Evolutionary conservation across 2,888 invertebrate genomes (phyloP), one percentile per base, ranked within the genome.

Genomic region (Campopleginae sp.): DNA sequence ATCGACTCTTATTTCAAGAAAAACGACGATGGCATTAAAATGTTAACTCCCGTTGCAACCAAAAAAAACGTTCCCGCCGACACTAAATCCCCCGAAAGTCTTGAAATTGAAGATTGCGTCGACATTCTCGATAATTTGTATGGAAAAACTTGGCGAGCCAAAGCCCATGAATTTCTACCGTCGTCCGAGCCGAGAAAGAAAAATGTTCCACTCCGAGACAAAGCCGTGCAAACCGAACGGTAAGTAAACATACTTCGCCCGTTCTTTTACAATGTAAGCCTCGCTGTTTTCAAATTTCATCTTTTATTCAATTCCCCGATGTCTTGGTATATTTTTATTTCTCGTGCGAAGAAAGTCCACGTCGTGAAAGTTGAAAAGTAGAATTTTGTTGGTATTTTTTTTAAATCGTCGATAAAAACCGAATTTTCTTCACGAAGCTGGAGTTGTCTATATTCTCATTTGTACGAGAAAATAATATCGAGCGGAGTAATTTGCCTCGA

Each of bases 111-210:
- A 38, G 90, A 92, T 27, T 93, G 91, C 79, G 91, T 90, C 0
- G 91, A 92, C 88, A 92, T 94, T 85, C 89, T 94, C 68, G 94
- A 94, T 27, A 95, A 95, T 81, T 89, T 95, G 1, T 95, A 95
- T 38, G 95, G 95, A n/a, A 93, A 94, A 65, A 90, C 92, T 10
- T 95, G 95, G 95, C 95, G 95, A 88, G 94, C 94, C 0, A 95
- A 92, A 70, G 92, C 90, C 6, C 87, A 90, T 74, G 82, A 87
- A 75, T 42, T 93, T 23, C 38, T 91, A 4, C 89, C 90, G 33
- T 79, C 82, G 6, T 86, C 91, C n/a, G 91, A 92, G 66, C 90
- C 90, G 27, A 90, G 88, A 72, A 91, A 89, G 75, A 82, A 81
- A 61, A 84, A 86, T 7, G 78, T 85, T 77, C 61, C 80, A 3